phyloP scores from a whole-genome alignment of 2,888 invertebrate genomes.

The Noctua pronuba region DNA sequence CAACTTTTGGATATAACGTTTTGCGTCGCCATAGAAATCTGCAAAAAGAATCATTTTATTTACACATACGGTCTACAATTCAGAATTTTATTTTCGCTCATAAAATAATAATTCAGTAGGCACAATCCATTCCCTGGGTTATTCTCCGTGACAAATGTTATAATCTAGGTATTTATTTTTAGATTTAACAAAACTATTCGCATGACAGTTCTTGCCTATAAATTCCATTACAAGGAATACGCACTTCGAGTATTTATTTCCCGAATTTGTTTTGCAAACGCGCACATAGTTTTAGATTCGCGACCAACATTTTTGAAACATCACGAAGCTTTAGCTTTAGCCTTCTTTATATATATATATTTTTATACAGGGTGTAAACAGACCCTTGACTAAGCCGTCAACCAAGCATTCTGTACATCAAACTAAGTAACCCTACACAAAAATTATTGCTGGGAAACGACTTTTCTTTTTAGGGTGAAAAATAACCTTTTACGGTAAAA shows the following conservation, averaged over 20 bases:
- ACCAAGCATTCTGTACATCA: too few species aligned
- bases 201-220: background rate
- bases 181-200: background rate
- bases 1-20: slow-evolving; percentile 6
- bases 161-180: slow-evolving; percentile 1
- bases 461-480: too few species aligned
- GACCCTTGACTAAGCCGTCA: too few species aligned
- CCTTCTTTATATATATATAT: too few species aligned
- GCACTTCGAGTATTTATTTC: background rate
- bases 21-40: slow-evolving; percentile 15
- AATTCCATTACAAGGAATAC: background rate
- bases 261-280: background rate
- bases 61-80: background rate
- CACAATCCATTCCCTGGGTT: background rate
- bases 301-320: background rate
- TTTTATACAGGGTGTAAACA: too few species aligned
- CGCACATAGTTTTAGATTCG: background rate
- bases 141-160: background rate
- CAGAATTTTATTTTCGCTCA: background rate
- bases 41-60: slow-evolving; percentile 4
- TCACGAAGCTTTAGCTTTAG: too few species aligned
- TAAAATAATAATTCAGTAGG: background rate
- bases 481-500: too few species aligned
- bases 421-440: too few species aligned
- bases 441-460: too few species aligned